phyloP scores from a whole-genome alignment of 2,113 vertebrate genomes.

The Corvus moneduloides region DNA sequence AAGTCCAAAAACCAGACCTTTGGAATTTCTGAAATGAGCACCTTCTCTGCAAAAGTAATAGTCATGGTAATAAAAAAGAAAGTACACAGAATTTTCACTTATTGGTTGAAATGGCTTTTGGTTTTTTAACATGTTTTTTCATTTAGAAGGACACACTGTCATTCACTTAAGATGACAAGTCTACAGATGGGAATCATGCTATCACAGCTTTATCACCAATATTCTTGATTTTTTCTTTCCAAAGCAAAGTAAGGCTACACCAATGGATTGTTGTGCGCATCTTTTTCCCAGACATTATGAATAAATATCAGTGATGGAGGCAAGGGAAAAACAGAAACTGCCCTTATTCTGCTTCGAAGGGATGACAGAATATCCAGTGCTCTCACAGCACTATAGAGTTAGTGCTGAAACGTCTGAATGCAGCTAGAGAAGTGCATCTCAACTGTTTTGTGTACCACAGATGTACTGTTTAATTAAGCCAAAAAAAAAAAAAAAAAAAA shows the following conservation, averaged over 20 bases:
- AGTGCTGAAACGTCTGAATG: conserved; percentile 33
- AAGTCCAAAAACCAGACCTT: not conserved
- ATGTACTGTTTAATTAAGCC: conserved; percentile 57
- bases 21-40: not conserved
- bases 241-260: not conserved
- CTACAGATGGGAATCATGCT: not conserved
- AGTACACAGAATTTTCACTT: not conserved
- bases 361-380: not conserved
- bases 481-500: not conserved
- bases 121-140: not conserved
- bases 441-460: conserved; percentile 15
- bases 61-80: not conserved
- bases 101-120: not conserved
- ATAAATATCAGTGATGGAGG: not conserved
- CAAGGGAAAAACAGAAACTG: not conserved
- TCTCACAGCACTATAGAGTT: not conserved
- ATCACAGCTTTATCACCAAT: not conserved
- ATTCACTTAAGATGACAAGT: not conserved
- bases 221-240: not conserved
- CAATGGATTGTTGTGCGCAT: not conserved
- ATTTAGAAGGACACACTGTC: not conserved
- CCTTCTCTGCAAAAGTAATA: not conserved
- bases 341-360: not conserved
- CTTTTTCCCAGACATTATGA: not conserved
- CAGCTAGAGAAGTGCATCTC: not conserved